These are phyloP conservation scores for Cotesia typhae DNA, from an alignment of 1,140 invertebrate species.

Conservation along the genomic window DNA sequence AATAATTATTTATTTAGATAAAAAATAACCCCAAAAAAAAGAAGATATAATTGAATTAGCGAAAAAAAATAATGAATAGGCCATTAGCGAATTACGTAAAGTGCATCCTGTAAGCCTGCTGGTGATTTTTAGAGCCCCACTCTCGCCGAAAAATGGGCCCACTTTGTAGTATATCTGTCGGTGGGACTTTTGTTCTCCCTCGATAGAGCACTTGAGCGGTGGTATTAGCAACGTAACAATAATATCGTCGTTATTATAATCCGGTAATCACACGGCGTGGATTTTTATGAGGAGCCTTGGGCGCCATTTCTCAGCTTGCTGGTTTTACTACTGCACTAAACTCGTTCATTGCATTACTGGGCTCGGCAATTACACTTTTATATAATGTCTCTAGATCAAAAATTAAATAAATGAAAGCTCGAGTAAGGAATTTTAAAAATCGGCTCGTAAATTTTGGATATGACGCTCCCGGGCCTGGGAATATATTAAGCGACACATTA, in stretches of 20 bases:
- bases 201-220: background rate
- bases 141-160: conserved; percentile 7
- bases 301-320: background rate
- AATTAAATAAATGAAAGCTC: too few relatives aligned
- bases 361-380: too few relatives aligned
- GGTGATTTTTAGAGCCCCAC: conserved; percentile 18
- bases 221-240: conserved; percentile 52
- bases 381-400: too few relatives aligned
- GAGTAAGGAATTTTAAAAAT: too few relatives aligned
- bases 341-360: too few relatives aligned
- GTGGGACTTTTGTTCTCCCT: background rate
- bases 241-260: conserved; percentile 53
- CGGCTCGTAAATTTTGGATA: too few relatives aligned
- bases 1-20: too few relatives aligned
- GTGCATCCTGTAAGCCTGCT: conserved; percentile 34
- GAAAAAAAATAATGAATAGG: conserved; percentile 39
- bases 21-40: too few relatives aligned
- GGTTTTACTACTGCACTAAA: too few relatives aligned
- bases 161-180: background rate
- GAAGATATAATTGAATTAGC: too few relatives aligned
- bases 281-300: conserved; percentile 37
- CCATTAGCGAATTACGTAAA: conserved; percentile 45
- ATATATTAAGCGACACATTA: background rate
- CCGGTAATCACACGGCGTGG: conserved; percentile 49
- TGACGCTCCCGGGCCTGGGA: background rate